These are phyloP conservation scores for Stenodera caucasica DNA, from an alignment of 2,888 invertebrate species.

Conservation along the genomic window DNA sequence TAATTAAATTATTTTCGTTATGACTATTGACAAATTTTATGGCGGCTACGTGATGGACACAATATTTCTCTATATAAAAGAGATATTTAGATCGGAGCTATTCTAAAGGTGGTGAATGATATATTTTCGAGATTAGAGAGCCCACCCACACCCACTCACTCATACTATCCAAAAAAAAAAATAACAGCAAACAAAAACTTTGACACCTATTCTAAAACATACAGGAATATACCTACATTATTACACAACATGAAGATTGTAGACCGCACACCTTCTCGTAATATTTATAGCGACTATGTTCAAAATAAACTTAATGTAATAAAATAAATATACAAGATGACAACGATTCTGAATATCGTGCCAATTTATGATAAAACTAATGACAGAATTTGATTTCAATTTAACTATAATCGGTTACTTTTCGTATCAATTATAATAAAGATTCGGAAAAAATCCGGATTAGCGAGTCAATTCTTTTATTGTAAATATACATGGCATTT, in stretches of 20 bases:
- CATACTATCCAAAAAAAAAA: too few relatives aligned
- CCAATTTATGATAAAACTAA: too few relatives aligned
- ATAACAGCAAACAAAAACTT: constrained; percentile 37
- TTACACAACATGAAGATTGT: constrained; percentile 26
- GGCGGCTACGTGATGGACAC: neutral
- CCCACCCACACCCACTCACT: constrained; percentile 36
- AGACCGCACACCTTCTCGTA: constrained; percentile 38
- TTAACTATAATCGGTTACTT: too few relatives aligned
- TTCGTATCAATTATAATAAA: too few relatives aligned
- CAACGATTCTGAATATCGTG: too few relatives aligned
- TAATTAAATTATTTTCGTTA: too few relatives aligned
- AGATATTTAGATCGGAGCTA: too few relatives aligned
- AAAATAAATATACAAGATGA: neutral
- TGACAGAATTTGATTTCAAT: too few relatives aligned
- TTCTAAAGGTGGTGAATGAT: neutral
- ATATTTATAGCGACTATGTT: constrained; percentile 35
- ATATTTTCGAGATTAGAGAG: constrained; percentile 27
- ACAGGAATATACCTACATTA: neutral
- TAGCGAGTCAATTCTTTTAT: too few relatives aligned
- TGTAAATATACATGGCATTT: too few relatives aligned
- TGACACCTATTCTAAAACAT: constrained; percentile 36
- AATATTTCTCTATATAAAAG: neutral
- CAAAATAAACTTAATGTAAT: constrained; percentile 24
- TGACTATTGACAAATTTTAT: too few relatives aligned
- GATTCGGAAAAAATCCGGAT: too few relatives aligned